These are phyloP conservation scores for Gouania willdenowi DNA, from an alignment of 2,797 vertebrate species.

Conservation along the genomic window DNA sequence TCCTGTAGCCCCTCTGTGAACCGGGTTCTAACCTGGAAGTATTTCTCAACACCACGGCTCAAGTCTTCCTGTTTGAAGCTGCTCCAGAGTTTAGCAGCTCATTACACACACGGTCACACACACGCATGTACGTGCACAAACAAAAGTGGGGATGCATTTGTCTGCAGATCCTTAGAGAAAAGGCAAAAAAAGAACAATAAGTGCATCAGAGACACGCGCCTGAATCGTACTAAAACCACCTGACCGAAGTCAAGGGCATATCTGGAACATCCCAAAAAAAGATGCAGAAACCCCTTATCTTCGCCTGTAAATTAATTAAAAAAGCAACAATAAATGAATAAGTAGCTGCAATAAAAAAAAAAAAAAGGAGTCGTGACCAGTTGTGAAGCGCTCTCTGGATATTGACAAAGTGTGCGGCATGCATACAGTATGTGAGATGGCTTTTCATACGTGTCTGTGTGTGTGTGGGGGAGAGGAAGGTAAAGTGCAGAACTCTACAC, in stretches of 20 bases:
- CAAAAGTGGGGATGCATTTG: conserved; percentile 12
- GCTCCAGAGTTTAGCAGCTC: conserved; percentile 37
- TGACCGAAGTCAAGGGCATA: too few relatives aligned
- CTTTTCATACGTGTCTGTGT: conserved; percentile 1
- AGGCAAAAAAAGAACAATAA: conserved; percentile 19
- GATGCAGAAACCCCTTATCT: conserved; percentile 1
- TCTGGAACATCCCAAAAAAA: too few relatives aligned
- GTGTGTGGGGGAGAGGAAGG: conserved; percentile 21
- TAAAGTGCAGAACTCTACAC: conserved; percentile 34
- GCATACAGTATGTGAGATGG: conserved; percentile 11
- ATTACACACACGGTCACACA: background rate
- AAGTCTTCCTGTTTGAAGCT: conserved; percentile 52
- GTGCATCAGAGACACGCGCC: conserved; percentile 3
- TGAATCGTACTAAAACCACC: background rate
- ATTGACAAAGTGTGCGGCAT: conserved; percentile 4
- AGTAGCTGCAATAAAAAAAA: conserved; percentile 58
- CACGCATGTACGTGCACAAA: background rate
- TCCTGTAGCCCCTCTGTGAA: conserved; percentile 38
- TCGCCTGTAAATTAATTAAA: conserved; percentile 49
- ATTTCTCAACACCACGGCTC: conserved; percentile 50
- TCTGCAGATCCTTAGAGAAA: conserved; percentile 14
- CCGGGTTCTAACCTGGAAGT: conserved; percentile 59
- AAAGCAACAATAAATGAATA: conserved; percentile 56
- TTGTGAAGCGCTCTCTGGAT: conserved; percentile 26
- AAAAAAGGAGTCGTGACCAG: conserved; percentile 33